Base-by-base conservation (phyloP, 2,888 invertebrate species). In the Erpobdella octoculata region DNA sequence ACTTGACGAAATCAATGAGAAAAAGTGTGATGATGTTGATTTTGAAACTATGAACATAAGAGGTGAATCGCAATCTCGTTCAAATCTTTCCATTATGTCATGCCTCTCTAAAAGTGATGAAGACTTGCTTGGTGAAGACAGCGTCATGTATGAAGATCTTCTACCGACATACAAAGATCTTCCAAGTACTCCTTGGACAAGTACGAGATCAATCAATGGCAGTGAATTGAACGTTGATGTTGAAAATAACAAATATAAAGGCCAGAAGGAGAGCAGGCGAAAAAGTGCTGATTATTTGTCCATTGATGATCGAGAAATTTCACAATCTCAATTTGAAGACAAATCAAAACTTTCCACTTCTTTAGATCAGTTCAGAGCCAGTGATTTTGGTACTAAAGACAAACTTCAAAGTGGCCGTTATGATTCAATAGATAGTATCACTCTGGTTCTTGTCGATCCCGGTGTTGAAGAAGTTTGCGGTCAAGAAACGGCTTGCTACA, bases 381-480 rank as follows among this genome's bases (percentile, higher is more conserved):
- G n/a, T n/a, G n/a, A n/a, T n/a, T n/a, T n/a, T n/a, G n/a, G n/a
- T n/a, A n/a, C 53, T 6, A 28, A 53, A 53, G 9, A 53, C 53
- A 53, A 53, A 53, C 21, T 28, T 28, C 28, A 35, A 9, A 35
- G 35, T 6, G 33, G 35, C 9, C 28, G n/a, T 33, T 33, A 62
- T 35, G 62, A 62, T 62, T 62, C 62, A 5, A 62, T 62, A 6
- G 62, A 62, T 18, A 62, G 62, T 31, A 62, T 62, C 35, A 62
- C 62, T 31, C 33, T 62, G 62, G 62, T 62, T 8, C 62, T 62
- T 31, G 62, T 62, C 35, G 62, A 62, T n/a, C 62, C 62, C 33
- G 62, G 31, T 33, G 35, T 62, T 35, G 35, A 62, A 6, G 31
- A 62, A 31, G 62, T 62, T n/a, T 53, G 53, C 53, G 53, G 53